Evolutionary conservation across 2,797 vertebrate species (phyloP), one percentile per base, ranked within the genome.

Genomic region (Protonibea diacanthus): DNA sequence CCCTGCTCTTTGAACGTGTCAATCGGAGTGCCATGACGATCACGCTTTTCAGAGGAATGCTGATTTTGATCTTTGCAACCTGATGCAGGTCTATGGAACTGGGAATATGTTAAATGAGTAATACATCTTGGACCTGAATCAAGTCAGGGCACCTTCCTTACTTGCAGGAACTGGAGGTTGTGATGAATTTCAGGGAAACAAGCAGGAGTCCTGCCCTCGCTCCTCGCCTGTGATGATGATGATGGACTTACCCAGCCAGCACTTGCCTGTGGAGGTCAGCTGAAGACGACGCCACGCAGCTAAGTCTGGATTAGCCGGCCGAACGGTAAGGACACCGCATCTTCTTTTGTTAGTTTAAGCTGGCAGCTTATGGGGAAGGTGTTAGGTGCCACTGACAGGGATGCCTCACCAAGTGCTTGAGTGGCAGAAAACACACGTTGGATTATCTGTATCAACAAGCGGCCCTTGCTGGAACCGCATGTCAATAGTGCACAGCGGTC

Each of bases 231-330:
- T 90, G 92, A 92, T 88, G 87, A 88, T 92, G 92, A 88, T 92
- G 92, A 93, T 91, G 93, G 93, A 94, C 89, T 92, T 95, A 89
- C 88, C 81, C 83, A 88, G 86, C 89, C 89, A 91, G 91, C 90
- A 91, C 93, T 90, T 91, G 89, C 88, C 92, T 84, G 94, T 91
- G 91, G 94, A 94, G 94, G 94, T 94, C 94, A 94, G 91, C 90
- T 92, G 91, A 93, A 94, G 93, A 92, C 93, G 88, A 93, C 93
- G 71, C 91, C 90, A 92, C 90, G 74, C 91, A 94, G 94, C 93
- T 94, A 95, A 96, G 89, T 94, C 95, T 95, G 94, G 94, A 95
- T 96, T 95, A 96, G 94, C 93, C 89, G 91, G 93, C 93, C 94
- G 82, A 94, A 95, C 93, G 94, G 95, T 96, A 96, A 96, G 95